A percentile compares a stretch with the other conserved stretches of the same genome.
These are phyloP conservation scores for Oscheius sp. DNA, from an alignment of 2,888 invertebrate species.

Conservation along the genomic window DNA sequence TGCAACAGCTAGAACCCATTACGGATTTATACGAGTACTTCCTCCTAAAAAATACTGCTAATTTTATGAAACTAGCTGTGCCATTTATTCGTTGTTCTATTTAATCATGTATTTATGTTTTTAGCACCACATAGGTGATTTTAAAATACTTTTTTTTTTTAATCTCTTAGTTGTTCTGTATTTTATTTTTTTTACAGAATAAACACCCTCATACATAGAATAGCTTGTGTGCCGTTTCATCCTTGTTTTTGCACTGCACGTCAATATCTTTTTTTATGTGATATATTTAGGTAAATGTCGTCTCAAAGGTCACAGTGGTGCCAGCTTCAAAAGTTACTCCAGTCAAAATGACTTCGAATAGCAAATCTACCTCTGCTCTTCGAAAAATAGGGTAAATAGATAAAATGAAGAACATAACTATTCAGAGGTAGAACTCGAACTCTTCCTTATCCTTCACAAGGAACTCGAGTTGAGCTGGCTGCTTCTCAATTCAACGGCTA, in stretches of 20 bases:
- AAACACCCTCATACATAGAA: neutral
- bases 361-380: constrained; percentile 29
- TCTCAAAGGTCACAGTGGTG: constrained; percentile 32
- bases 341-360: neutral
- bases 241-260: neutral
- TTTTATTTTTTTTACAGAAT: neutral
- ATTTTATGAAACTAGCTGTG: neutral
- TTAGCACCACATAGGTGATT: neutral
- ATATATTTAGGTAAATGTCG: neutral
- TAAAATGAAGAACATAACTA: neutral
- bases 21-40: neutral
- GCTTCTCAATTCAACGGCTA: constrained; percentile 40
- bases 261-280: too few species aligned
- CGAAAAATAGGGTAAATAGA: constrained; percentile 17
- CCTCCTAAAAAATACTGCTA: constrained; percentile 7
- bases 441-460: constrained; percentile 51
- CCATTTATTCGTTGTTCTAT: neutral
- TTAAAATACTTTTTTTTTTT: neutral
- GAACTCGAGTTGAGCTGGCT: constrained; percentile 51
- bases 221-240: neutral
- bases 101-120: neutral
- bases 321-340: constrained; percentile 14
- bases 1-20: neutral
- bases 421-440: constrained; percentile 33
- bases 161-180: neutral